A percentile compares a stretch with the other conserved stretches of the same genome.
phyloP scores from a whole-genome alignment of 2,888 invertebrate species.

The Cordilura impudica region DNA sequence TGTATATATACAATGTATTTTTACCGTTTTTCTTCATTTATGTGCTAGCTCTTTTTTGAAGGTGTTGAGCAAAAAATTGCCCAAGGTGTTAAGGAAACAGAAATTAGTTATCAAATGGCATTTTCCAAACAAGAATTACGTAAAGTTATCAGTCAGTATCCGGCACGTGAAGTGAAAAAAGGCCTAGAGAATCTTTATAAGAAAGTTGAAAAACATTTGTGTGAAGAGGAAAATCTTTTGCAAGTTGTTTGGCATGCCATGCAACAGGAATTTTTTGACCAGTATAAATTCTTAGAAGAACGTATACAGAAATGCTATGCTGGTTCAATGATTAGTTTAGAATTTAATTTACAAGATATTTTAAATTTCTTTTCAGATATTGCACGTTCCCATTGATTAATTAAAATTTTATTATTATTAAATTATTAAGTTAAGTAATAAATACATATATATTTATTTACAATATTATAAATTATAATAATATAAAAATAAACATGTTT shows the following conservation, averaged over 20 bases:
- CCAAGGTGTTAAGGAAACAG: constrained; percentile 96
- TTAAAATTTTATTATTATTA: background rate
- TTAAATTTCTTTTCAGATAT: constrained; percentile 98
- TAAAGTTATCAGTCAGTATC: constrained; percentile 96
- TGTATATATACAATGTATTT: background rate
- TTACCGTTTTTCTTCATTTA: constrained; percentile 21
- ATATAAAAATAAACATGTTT: no score
- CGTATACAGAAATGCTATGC: constrained; percentile 97
- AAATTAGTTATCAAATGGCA: constrained; percentile 98
- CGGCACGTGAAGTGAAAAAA: constrained; percentile 93
- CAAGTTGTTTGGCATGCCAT: constrained; percentile 99
- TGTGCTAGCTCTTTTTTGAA: constrained; percentile 92
- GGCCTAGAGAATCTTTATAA: constrained; percentile 94
- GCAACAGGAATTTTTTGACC: constrained; percentile 99
- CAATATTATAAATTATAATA: no score
- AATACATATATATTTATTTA: no score
- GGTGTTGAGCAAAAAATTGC: constrained; percentile 96
- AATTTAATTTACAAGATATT: constrained; percentile 97
- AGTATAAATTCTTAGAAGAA: constrained; percentile 95
- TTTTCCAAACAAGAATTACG: constrained; percentile 97
- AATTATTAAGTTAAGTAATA: no score
- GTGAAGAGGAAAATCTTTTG: constrained; percentile 94
- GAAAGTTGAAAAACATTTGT: constrained; percentile 98
- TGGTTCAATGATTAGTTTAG: constrained; percentile 94
- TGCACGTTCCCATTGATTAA: constrained; percentile 90